Percentiles rank a stretch among this genome's conserved stretches.
Conservation (phyloP, 1,140 invertebrate species). For the Trissolcus basalis region DNA sequence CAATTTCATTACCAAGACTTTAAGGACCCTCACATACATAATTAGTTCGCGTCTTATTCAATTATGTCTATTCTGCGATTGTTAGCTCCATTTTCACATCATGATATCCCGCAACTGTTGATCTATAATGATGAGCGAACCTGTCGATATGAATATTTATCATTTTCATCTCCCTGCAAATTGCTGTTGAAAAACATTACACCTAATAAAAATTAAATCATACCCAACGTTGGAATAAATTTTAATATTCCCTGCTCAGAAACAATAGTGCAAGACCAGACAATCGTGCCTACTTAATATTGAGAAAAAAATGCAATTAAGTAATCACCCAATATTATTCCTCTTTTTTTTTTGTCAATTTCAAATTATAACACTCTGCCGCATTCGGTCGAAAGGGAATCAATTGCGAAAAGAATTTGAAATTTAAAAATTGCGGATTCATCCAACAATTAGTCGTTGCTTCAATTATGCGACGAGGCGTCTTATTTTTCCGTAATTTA, state of each 20-base stretch:
- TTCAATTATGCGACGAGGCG: conserved; percentile 41
- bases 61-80: conserved; percentile 44
- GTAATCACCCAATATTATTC: too few relatives aligned
- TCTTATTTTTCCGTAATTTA: conserved; percentile 59
- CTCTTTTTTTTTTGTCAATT: too few relatives aligned
- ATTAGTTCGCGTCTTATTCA: conserved; percentile 58
- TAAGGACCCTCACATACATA: conserved; percentile 56
- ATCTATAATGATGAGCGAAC: conserved; percentile 22
- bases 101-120: conserved; percentile 43
- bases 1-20: conserved; percentile 67
- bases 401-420: too few relatives aligned
- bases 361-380: too few relatives aligned
- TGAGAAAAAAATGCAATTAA: too few relatives aligned
- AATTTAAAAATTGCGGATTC: background rate
- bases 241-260: conserved; percentile 7
- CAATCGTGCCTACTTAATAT: too few relatives aligned
- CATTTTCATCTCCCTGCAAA: conserved; percentile 1
- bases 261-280: background rate
- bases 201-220: conserved; percentile 44
- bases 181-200: conserved; percentile 21
- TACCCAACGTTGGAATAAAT: conserved; percentile 19
- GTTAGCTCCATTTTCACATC: conserved; percentile 43
- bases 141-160: conserved; percentile 43
- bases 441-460: conserved; percentile 51
- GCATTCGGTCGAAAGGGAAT: too few relatives aligned